Evolutionary conservation across 2,888 invertebrate genomes (phyloP).

Genomic region (Sabatieria punctata): DNA sequence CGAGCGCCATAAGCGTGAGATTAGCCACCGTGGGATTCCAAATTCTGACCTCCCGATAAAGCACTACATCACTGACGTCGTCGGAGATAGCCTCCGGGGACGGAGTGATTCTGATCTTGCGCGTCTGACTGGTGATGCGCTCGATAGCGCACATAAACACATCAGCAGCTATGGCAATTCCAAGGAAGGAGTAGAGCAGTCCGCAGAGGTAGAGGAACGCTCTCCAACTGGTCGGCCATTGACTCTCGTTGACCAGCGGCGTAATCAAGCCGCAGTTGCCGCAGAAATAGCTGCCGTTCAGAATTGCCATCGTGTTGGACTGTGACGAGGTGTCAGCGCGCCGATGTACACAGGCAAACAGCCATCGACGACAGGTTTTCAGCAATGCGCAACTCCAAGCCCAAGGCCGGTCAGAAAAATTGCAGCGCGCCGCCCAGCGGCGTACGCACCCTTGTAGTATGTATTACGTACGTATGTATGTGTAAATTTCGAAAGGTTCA

Average conservation of each 20-base stretch:
- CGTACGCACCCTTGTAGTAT: too few species aligned
- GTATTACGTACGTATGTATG: too few species aligned
- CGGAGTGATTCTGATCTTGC: constrained; percentile 31
- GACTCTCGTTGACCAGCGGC: not conserved
- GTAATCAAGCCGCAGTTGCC: not conserved
- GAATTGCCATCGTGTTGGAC: too few species aligned
- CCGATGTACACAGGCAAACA: too few species aligned
- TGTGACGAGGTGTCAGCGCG: too few species aligned
- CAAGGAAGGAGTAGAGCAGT: constrained; percentile 42
- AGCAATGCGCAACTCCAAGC: too few species aligned
- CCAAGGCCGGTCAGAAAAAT: too few species aligned
- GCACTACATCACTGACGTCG: constrained; percentile 13
- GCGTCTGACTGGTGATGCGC: constrained; percentile 41
- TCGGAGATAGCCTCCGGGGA: constrained; percentile 6
- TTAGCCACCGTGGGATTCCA: constrained; percentile 46
- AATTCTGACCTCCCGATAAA: constrained; percentile 38
- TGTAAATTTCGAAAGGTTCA: too few species aligned
- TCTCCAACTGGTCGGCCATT: not conserved
- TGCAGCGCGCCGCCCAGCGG: too few species aligned
- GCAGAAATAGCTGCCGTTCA: not conserved
- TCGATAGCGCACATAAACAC: constrained; percentile 45
- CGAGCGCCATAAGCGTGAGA: constrained; percentile 43
- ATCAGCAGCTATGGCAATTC: constrained; percentile 43
- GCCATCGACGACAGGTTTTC: too few species aligned
- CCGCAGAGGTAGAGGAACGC: constrained; percentile 38